A percentile compares a stretch with the other conserved stretches of the same genome.
Conservation (phyloP, 2,113 vertebrate species). For the Oncorhynchus nerka region DNA sequence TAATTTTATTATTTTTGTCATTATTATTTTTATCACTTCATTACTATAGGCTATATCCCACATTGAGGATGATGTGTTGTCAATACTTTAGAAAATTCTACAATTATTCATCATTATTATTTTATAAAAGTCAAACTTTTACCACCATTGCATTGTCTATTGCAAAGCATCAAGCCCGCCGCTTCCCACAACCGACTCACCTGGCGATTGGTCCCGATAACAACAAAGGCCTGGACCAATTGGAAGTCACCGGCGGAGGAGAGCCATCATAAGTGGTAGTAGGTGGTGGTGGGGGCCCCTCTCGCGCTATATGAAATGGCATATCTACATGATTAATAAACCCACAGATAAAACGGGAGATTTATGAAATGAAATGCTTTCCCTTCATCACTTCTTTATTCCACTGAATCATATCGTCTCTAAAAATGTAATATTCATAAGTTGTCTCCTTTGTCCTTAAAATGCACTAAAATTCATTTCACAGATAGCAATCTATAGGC, state of each 20-base stretch:
- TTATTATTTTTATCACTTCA: too few relatives aligned
- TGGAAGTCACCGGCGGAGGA: slow-evolving; percentile 12
- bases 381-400: slow-evolving; percentile 25
- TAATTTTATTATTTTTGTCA: too few relatives aligned
- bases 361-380: slow-evolving; percentile 24
- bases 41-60: too few relatives aligned
- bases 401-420: slow-evolving; percentile 2
- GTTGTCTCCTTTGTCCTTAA: slow-evolving; percentile 23
- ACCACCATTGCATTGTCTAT: slow-evolving; percentile 13
- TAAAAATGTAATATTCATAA: slow-evolving; percentile 41
- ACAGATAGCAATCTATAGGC: slow-evolving; percentile 30
- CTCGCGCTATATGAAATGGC: slow-evolving; percentile 17
- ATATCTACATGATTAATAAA: slow-evolving; percentile 40
- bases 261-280: too few relatives aligned
- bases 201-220: slow-evolving; percentile 38
- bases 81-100: too few relatives aligned
- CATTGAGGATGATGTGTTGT: too few relatives aligned
- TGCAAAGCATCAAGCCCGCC: slow-evolving; percentile 10
- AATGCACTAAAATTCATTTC: slow-evolving; percentile 33
- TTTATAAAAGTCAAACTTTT: background rate
- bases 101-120: background rate
- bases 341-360: slow-evolving; percentile 27
- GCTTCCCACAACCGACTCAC: slow-evolving; percentile 21
- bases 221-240: background rate
- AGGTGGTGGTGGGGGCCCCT: background rate